Conservation (phyloP, 2,797 vertebrate genomes). For the Propithecus deckenii region DNA sequence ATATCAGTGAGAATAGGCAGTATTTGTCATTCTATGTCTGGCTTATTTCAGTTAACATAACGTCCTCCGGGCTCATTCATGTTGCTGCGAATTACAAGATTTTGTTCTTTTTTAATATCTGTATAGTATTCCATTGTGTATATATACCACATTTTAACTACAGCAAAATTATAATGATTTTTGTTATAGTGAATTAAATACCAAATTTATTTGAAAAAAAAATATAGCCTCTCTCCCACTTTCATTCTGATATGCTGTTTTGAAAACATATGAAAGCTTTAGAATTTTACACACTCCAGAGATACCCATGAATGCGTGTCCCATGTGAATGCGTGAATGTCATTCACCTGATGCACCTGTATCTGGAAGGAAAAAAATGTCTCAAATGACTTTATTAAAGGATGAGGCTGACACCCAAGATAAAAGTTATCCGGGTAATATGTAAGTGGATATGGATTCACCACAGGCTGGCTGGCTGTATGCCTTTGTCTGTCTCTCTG, state of each 20-base stretch:
- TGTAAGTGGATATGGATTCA: neutral
- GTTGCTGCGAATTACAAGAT: neutral
- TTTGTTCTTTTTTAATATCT: neutral
- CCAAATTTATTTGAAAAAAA: constrained; percentile 14
- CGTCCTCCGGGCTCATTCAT: neutral
- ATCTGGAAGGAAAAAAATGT: neutral
- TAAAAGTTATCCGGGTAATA: neutral
- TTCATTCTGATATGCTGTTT: neutral
- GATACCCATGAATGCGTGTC: neutral
- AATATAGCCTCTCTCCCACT: neutral
- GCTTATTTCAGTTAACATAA: neutral
- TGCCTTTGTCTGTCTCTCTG: neutral
- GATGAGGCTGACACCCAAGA: neutral
- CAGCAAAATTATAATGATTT: neutral
- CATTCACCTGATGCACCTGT: neutral
- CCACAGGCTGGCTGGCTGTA: neutral
- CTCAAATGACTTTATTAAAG: neutral
- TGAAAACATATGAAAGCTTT: neutral
- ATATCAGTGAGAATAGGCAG: neutral
- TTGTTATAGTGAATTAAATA: neutral
- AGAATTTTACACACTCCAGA: neutral
- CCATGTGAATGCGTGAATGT: neutral
- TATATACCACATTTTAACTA: neutral
- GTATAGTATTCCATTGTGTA: neutral
- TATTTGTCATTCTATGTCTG: neutral